Percentiles rank a stretch among this genome's conserved stretches.
These are phyloP conservation scores for Palythoa grandiflora DNA, from an alignment of 92 coral and sea anemone species.

Conservation along the genomic window DNA sequence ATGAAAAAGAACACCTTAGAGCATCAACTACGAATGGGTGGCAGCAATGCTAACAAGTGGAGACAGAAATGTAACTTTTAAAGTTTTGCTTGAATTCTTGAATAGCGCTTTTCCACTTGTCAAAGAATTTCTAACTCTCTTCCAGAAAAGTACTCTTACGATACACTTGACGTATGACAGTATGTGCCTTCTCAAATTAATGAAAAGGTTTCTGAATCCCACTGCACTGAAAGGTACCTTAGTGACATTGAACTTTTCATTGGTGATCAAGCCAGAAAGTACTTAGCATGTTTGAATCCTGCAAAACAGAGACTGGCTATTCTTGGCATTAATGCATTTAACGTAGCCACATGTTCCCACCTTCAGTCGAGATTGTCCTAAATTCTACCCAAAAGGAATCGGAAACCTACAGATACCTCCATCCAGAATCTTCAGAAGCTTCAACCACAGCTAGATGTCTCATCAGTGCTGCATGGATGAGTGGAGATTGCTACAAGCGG, in stretches of 20 bases:
- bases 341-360: slow-evolving; percentile 54
- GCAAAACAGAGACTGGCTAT: slow-evolving; percentile 61
- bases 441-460: slow-evolving; percentile 50
- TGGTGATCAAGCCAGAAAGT: slow-evolving; percentile 65
- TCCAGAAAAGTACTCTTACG: slow-evolving; percentile 32
- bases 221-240: slow-evolving; percentile 26
- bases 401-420: slow-evolving; percentile 47
- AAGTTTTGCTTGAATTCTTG: neutral
- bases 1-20: slow-evolving; percentile 47
- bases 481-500: slow-evolving; percentile 60
- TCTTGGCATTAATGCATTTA: slow-evolving; percentile 65
- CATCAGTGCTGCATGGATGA: slow-evolving; percentile 48
- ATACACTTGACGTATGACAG: slow-evolving; percentile 41
- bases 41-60: slow-evolving; percentile 31
- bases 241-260: slow-evolving; percentile 44
- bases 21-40: slow-evolving; percentile 43
- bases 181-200: neutral
- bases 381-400: slow-evolving; percentile 54
- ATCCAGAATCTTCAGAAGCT: slow-evolving; percentile 56
- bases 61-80: slow-evolving; percentile 13
- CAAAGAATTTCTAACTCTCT: slow-evolving; percentile 41
- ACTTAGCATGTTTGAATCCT: slow-evolving; percentile 60
- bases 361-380: slow-evolving; percentile 60
- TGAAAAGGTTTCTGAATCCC: slow-evolving; percentile 31
- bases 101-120: slow-evolving; percentile 27